Base-by-base conservation (phyloP, 2,888 invertebrate genomes). In the Eilema griseolum region DNA sequence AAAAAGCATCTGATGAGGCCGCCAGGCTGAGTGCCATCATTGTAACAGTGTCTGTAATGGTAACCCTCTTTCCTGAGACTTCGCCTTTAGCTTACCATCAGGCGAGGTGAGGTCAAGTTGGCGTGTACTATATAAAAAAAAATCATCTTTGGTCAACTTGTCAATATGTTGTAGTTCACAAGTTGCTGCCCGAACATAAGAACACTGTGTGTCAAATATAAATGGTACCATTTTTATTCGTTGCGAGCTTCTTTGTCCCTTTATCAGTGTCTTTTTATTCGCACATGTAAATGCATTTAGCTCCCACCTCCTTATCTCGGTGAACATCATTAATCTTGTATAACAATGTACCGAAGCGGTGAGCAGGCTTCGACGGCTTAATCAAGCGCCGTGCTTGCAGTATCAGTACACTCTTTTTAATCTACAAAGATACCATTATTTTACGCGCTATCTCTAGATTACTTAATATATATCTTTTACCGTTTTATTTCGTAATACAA, bases 271-370 rank as follows among this genome's bases (percentile, higher is more conserved):
- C 89, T 88, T 90, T 92, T 92, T 92, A 92, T 94, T 94, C 91
- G 91, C 95, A 94, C 94, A 95, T 94, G 94, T 94, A 93, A 95
- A 95, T 93, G 93, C 94, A 95, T 95, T 95, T 94, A 93, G 92
- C 93, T 92, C 91, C 93, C 93, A 93, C 91, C 89, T 89, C 84
- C 90, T 95, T 95, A 95, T 95, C 95, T 89, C 81, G 75, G 80
- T 67, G 90, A 89, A 93, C 94, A 93, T 93, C 92, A 95, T 95
- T 94, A 93, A 95, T 95, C 95, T 94, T 93, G 93, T 95, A 93
- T 91, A 94, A 94, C 94, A 94, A 94, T 94, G 92, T 92, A 89
- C 89, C 83, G 86, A 83, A 86, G 86, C 86, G 88, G 88, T 87
- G 89, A 86, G 85, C 87, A 85, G 85, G 89, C 91, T 88, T 89